Evolutionary conservation across 2,113 vertebrate genomes (phyloP).

Genomic region (Xenopus laevis): DNA sequence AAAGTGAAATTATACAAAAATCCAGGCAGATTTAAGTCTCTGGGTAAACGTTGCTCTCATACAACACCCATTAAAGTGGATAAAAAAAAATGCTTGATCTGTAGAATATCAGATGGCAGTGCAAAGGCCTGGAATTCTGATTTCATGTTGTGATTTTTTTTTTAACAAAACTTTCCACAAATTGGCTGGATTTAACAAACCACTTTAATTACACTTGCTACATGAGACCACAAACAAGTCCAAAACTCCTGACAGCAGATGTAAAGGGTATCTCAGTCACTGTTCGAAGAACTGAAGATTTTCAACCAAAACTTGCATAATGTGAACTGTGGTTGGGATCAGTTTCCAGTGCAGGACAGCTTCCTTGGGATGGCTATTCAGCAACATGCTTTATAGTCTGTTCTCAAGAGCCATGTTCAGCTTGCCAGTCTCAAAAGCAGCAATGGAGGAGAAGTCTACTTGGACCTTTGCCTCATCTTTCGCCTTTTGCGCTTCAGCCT

Average conservation of each 20-base stretch:
- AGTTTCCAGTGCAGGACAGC: neutral
- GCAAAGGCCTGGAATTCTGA: no score
- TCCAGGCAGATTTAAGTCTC: no score
- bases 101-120: no score
- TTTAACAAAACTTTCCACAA: no score
- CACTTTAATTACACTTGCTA: constrained; percentile 55
- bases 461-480: constrained; percentile 96
- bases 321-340: neutral
- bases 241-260: constrained; percentile 40
- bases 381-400: neutral
- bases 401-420: constrained; percentile 20
- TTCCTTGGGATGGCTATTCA: neutral
- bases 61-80: no score
- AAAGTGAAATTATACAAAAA: no score
- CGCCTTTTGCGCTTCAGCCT: constrained; percentile 94
- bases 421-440: constrained; percentile 37
- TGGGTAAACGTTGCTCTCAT: no score
- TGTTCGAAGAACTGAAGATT: neutral
- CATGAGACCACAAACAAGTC: constrained; percentile 52
- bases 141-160: no score
- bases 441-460: constrained; percentile 62
- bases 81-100: no score
- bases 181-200: constrained; percentile 5
- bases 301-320: neutral
- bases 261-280: neutral